Conservation (phyloP, 2,797 vertebrate species). For the Argentina silus region DNA sequence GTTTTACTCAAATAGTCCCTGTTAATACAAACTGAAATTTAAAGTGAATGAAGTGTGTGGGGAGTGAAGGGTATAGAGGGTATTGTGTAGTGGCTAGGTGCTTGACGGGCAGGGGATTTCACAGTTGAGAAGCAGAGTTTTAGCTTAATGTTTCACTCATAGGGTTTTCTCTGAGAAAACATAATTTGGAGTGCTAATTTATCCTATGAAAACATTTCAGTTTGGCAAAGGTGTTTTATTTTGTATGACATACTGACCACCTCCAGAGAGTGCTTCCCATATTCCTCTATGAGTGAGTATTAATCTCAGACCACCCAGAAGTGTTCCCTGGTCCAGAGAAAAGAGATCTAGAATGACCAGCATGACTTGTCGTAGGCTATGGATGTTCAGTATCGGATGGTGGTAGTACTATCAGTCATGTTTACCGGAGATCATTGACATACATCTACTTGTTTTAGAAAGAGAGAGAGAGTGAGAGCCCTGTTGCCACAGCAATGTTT, state of each 20-base stretch:
- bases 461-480: background rate
- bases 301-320: constrained; percentile 37
- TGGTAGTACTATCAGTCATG: background rate
- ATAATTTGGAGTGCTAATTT: constrained; percentile 5
- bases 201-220: background rate
- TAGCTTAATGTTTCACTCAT: background rate
- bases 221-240: background rate
- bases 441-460: background rate
- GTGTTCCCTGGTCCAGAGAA: background rate
- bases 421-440: background rate
- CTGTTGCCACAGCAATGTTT: constrained; percentile 12
- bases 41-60: background rate
- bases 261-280: constrained; percentile 6
- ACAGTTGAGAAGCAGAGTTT: background rate
- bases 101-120: background rate
- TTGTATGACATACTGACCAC: constrained; percentile 5
- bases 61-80: background rate
- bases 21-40: too few species aligned
- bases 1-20: too few species aligned
- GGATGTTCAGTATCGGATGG: background rate
- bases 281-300: background rate
- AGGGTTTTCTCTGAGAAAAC: constrained; percentile 3
- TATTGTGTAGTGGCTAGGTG: background rate
- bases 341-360: constrained; percentile 16
- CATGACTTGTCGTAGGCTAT: background rate